These are phyloP conservation scores for Mustela lutreola DNA, from an alignment of 2,113 vertebrate genomes.

Conservation along the genomic window DNA sequence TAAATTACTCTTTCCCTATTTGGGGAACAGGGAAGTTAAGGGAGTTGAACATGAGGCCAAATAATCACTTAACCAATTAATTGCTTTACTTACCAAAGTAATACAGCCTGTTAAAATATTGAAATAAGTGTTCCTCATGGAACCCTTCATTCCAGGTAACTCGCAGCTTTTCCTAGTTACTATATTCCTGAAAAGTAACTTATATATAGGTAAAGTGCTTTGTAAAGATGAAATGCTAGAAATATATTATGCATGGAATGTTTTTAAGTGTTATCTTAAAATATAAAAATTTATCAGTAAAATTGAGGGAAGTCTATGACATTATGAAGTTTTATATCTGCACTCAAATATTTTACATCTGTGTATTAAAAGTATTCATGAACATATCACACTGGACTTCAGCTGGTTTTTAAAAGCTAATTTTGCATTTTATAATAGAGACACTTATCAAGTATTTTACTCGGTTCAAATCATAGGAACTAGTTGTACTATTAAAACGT, in stretches of 20 bases:
- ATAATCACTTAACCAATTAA: not conserved
- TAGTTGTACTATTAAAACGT: not conserved
- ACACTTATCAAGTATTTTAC: not conserved
- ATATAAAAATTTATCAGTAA: not conserved
- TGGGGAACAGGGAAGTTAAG: not conserved
- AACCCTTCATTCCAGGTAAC: not conserved
- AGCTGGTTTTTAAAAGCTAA: not conserved
- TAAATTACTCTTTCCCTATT: not conserved
- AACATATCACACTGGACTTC: not conserved
- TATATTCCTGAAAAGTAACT: conserved; percentile 13
- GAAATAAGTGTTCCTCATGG: not conserved
- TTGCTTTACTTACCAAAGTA: not conserved
- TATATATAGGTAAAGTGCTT: not conserved
- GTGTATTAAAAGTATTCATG: not conserved
- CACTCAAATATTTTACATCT: not conserved
- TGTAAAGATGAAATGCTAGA: not conserved
- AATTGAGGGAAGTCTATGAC: not conserved
- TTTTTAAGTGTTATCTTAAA: not conserved
- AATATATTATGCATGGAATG: not conserved
- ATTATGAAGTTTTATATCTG: not conserved
- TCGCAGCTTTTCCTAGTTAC: not conserved
- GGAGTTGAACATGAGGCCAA: not conserved
- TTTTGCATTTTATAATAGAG: not conserved
- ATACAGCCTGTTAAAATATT: not conserved
- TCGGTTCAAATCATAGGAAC: not conserved